Evolutionary conservation across 2,797 vertebrate genomes (phyloP), one percentile per base, ranked within the genome.

Genomic region (Sparus aurata): DNA sequence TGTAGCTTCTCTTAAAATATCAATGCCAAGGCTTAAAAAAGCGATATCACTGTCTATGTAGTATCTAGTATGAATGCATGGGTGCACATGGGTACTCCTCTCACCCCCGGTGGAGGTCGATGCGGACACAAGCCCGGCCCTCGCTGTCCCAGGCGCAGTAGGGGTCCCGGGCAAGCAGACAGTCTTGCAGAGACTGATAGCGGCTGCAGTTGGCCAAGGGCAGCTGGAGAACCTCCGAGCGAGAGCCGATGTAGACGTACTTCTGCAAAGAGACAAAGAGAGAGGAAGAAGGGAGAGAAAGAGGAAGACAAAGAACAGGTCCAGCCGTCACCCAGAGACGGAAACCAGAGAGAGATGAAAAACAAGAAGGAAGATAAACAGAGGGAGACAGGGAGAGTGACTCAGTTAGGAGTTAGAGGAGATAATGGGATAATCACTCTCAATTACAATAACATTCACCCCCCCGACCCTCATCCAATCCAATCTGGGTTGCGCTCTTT

Each of bases 121-220:
- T 95, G 84, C 95, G 95, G 78, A 96, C 94, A 18, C 96, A 96
- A 69, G 94, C 93, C 3, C 94, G 92, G 25, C 95, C 95, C 91
- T 95, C 95, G 9, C 92, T 96, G 94, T 96, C 95, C 96, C 96
- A 96, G 30, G 95, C 96, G 30, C 96, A 96, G 93, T 96, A 96
- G 71, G 96, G 96, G 78, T 96, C 96, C 81, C 95, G 89, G 77
- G 96, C 94, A 45, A 96, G 93, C 69, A 95, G 92, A 82, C 96
- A 96, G 92, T 96, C 96, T 86, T 94, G 94, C 87, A 94, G 95
- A 71, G 95, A 96, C 87, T 95, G 93, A 92, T 96, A 96, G 85
- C 95, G 95, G 87, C 94, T 95, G 92, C 96, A 96, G 92, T 96
- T 96, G 58, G 96, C 95, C 93, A 96, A 92, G 79, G 95, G 96